Conservation (phyloP, 1,140 invertebrate species). For the Bicyclus anynana region DNA sequence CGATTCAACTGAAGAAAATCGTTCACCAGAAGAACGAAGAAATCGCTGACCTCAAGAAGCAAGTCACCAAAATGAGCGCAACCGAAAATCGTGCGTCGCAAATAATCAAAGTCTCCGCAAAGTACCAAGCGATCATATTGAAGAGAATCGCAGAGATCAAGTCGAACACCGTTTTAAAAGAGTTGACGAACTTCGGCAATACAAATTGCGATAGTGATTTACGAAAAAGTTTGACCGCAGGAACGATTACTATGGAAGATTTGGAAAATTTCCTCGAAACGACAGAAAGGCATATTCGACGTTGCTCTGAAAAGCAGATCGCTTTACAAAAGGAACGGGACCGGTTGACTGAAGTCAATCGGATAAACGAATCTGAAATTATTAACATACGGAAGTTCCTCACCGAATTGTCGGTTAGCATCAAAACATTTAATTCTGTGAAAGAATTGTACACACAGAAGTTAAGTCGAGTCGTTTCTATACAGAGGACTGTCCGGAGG, state of each 20-base stretch:
- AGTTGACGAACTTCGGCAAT: conserved; percentile 65
- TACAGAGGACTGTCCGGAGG: conserved; percentile 58
- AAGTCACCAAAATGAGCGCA: conserved; percentile 59
- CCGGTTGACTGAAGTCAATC: conserved; percentile 53
- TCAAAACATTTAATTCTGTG: conserved; percentile 58
- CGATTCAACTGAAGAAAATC: conserved; percentile 62
- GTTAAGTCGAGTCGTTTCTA: conserved; percentile 47
- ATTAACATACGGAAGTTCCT: conserved; percentile 64
- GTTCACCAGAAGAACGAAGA: conserved; percentile 68
- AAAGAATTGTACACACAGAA: conserved; percentile 63
- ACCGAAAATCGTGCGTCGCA: conserved; percentile 59
- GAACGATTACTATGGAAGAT: conserved; percentile 63
- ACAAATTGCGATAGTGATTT: conserved; percentile 48
- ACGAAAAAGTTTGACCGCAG: conserved; percentile 46
- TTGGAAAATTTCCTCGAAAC: conserved; percentile 68
- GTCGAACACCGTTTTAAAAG: conserved; percentile 58
- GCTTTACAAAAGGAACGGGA: conserved; percentile 63
- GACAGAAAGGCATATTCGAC: conserved; percentile 55
- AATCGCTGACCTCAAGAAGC: conserved; percentile 60
- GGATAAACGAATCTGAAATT: conserved; percentile 62
- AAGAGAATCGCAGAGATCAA: conserved; percentile 67
- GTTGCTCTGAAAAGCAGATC: conserved; percentile 57
- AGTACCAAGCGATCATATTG: conserved; percentile 67
- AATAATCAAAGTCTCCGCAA: conserved; percentile 67
- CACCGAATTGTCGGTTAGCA: conserved; percentile 54